These are phyloP conservation scores for Aptenodytes forsteri DNA, from an alignment of 2,113 vertebrate species.

Conservation along the genomic window DNA sequence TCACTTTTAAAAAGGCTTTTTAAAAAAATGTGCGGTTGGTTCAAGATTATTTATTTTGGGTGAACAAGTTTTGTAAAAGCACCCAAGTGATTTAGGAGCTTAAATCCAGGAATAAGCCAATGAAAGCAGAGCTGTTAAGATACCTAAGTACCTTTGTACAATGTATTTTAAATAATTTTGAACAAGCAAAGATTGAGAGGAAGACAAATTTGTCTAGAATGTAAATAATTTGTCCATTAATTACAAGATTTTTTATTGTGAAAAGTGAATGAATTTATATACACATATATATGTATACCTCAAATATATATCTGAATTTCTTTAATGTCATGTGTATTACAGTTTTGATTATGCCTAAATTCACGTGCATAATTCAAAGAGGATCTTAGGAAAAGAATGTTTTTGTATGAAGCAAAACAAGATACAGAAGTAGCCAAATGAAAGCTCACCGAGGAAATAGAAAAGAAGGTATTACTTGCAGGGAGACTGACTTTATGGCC, in stretches of 20 bases:
- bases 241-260: neutral
- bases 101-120: neutral
- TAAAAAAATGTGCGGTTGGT: neutral
- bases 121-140: neutral
- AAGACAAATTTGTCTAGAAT: neutral
- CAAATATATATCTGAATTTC: too few relatives aligned
- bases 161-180: neutral
- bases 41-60: neutral
- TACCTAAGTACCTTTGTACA: neutral
- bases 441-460: fast-evolving
- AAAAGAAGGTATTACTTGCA: neutral
- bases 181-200: neutral
- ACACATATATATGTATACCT: neutral
- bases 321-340: neutral
- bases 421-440: neutral
- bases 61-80: neutral
- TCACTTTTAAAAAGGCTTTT: neutral
- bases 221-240: neutral
- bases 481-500: neutral
- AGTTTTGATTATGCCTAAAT: neutral
- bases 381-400: neutral
- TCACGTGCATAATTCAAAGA: neutral
- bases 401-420: neutral
- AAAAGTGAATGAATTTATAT: neutral
- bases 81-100: neutral